These are phyloP conservation scores for Chaetorhynchus papuensis DNA, from an alignment of 2,113 vertebrate genomes.

Conservation along the genomic window DNA sequence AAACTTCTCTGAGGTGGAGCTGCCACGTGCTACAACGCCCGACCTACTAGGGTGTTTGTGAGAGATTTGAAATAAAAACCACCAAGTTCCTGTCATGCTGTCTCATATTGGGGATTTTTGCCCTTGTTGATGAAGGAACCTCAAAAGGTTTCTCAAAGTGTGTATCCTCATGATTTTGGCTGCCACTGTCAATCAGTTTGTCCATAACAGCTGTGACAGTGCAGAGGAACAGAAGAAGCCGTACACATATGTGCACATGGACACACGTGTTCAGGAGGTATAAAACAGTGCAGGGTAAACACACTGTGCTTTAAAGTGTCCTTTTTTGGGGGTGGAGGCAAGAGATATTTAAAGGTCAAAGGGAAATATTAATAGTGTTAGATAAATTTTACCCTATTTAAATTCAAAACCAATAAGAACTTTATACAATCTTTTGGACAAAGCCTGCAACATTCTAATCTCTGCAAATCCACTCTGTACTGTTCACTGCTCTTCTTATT, in stretches of 20 bases:
- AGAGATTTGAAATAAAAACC: neutral
- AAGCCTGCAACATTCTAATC: constrained; percentile 69
- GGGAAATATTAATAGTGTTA: constrained; percentile 28
- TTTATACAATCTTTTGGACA: constrained; percentile 67
- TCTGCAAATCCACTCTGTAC: constrained; percentile 71
- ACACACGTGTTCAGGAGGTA: neutral
- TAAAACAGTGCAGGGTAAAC: neutral
- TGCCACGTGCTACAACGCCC: neutral
- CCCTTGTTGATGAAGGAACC: neutral
- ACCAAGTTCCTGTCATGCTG: neutral
- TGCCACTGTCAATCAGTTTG: neutral
- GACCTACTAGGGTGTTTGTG: neutral
- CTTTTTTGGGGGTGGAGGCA: neutral
- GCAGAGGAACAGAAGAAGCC: neutral
- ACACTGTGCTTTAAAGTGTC: constrained; percentile 1
- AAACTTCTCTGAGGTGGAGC: neutral
- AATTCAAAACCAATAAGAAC: constrained; percentile 69
- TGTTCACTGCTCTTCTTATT: constrained; percentile 63
- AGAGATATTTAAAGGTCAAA: constrained; percentile 51
- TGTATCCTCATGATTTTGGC: neutral
- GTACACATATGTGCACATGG: accelerated
- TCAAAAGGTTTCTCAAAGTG: neutral
- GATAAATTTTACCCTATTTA: constrained; percentile 58
- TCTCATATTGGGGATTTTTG: neutral
- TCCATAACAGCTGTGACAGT: neutral